Evolutionary conservation across 2,113 vertebrate species (phyloP).

Genomic region (Tachuris rubrigastra): DNA sequence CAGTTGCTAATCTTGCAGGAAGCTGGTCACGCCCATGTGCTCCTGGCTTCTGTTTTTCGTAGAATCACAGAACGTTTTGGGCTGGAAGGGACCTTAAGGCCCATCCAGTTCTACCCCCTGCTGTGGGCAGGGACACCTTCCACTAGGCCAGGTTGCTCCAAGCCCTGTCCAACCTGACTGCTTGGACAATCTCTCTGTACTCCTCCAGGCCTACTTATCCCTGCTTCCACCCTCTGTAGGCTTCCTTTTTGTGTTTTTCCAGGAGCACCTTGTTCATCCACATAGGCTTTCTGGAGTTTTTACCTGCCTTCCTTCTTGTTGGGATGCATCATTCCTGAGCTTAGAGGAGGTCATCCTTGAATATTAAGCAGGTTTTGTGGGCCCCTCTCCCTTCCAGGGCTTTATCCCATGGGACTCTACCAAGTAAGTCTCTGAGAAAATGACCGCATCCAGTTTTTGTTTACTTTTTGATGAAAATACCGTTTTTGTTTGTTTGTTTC

Average conservation of each 20-base stretch:
- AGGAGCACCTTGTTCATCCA: background rate
- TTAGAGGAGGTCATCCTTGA: background rate
- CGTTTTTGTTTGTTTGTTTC: background rate
- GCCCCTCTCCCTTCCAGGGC: background rate
- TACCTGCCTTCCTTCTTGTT: background rate
- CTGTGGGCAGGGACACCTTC: no score
- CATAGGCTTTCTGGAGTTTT: background rate
- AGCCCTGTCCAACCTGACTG: background rate
- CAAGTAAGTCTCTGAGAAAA: background rate
- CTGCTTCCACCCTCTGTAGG: background rate
- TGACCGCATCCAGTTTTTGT: background rate
- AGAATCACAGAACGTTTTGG: background rate
- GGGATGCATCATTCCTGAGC: background rate
- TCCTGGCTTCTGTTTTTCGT: background rate
- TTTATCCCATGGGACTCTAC: background rate
- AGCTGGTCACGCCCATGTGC: background rate
- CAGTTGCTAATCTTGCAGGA: background rate
- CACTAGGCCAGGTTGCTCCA: background rate
- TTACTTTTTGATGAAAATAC: background rate
- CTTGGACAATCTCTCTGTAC: background rate
- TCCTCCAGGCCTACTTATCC: background rate
- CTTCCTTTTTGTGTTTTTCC: background rate
- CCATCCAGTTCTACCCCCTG: background rate
- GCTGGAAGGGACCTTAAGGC: background rate
- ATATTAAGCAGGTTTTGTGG: background rate